These are phyloP conservation scores for Verasper variegatus DNA, from an alignment of 2,113 vertebrate species.

Conservation along the genomic window DNA sequence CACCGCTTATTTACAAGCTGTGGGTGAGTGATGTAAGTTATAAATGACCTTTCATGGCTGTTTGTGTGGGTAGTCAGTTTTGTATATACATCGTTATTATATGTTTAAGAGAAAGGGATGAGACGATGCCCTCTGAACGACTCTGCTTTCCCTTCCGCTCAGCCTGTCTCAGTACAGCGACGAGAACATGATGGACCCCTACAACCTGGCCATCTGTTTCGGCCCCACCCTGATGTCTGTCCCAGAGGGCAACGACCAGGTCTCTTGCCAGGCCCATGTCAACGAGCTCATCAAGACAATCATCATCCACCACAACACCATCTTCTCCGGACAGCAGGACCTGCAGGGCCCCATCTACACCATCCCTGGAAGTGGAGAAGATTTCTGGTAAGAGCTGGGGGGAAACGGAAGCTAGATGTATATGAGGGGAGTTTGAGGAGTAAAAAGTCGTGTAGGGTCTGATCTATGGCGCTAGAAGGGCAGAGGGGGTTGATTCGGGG, in stretches of 20 bases:
- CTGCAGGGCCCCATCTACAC: slow-evolving; percentile 92
- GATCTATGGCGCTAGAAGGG: slow-evolving; percentile 1
- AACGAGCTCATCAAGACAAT: slow-evolving; percentile 99
- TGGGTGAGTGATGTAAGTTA: neutral
- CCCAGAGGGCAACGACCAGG: slow-evolving; percentile 95
- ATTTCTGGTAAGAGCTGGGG: slow-evolving; percentile 89
- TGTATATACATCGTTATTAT: neutral
- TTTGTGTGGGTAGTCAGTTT: slow-evolving; percentile 15
- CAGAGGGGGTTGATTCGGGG: slow-evolving; percentile 44
- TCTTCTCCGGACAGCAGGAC: slow-evolving; percentile 91
- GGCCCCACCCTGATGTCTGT: slow-evolving; percentile 98
- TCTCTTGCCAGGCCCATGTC: slow-evolving; percentile 98
- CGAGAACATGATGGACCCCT: slow-evolving; percentile 99
- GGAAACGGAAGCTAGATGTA: neutral
- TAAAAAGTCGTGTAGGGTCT: neutral
- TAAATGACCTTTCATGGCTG: slow-evolving; percentile 7
- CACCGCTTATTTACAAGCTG: neutral
- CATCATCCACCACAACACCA: slow-evolving; percentile 95
- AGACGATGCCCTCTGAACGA: slow-evolving; percentile 8
- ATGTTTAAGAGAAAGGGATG: neutral
- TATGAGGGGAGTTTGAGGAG: neutral
- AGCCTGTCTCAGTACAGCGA: slow-evolving; percentile 99
- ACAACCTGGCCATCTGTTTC: slow-evolving; percentile 99
- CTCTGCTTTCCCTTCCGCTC: slow-evolving; percentile 42
- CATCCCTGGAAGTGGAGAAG: slow-evolving; percentile 86